A percentile compares a stretch with the other conserved stretches of the same genome.
Conservation (phyloP, 2,888 invertebrate species). For the Chrysolina oricalcia region DNA sequence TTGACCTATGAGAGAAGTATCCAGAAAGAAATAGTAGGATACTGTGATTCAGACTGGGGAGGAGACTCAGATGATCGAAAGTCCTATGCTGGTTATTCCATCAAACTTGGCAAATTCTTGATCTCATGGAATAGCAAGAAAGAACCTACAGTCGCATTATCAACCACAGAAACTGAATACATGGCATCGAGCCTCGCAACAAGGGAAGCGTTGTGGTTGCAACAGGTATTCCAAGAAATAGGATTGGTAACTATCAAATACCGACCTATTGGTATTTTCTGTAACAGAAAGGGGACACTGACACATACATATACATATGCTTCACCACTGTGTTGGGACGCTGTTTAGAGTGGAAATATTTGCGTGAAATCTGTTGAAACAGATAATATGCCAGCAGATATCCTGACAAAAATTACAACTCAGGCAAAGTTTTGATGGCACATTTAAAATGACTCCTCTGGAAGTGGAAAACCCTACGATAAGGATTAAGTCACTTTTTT, state of each 20-base stretch:
- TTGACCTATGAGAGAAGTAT: too few relatives aligned
- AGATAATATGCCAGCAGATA: constrained; percentile 23
- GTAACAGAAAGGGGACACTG: neutral
- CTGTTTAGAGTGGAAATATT: neutral
- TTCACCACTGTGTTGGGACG: constrained; percentile 23
- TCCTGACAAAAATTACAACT: constrained; percentile 15
- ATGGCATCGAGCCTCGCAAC: constrained; percentile 24
- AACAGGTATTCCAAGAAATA: constrained; percentile 7
- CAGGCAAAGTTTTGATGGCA: constrained; percentile 17
- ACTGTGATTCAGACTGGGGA: too few relatives aligned
- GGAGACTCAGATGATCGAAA: too few relatives aligned
- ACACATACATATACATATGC: constrained; percentile 26
- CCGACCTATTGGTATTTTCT: constrained; percentile 6
- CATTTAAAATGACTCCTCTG: neutral
- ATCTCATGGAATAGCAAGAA: constrained; percentile 24
- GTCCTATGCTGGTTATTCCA: constrained; percentile 19
- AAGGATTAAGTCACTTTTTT: too few relatives aligned
- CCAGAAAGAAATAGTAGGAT: too few relatives aligned
- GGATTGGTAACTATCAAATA: constrained; percentile 1
- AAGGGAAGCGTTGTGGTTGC: neutral
- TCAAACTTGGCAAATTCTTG: constrained; percentile 1
- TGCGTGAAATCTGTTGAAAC: too few relatives aligned
- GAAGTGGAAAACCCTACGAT: too few relatives aligned
- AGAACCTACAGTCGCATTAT: constrained; percentile 15
- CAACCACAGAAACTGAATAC: constrained; percentile 27